phyloP scores from a whole-genome alignment of 2,888 invertebrate genomes.

The Scaptodrosophila latifasciaeformis region DNA sequence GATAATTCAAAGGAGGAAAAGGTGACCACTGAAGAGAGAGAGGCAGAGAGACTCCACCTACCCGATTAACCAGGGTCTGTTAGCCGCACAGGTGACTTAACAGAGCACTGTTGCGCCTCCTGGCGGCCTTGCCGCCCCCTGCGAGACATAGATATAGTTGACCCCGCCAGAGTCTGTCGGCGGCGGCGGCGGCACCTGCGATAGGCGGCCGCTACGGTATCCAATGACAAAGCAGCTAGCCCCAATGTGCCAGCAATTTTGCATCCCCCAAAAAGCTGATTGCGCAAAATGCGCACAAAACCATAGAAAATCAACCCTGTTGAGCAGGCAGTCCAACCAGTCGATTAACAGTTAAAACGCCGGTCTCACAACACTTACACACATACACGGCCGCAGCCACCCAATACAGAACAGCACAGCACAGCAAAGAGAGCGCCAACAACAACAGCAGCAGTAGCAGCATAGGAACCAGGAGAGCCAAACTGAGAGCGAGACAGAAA shows the following conservation, averaged over 20 bases:
- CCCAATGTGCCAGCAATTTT: conserved; percentile 9
- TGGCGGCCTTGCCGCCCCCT: no score
- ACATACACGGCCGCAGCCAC: no score
- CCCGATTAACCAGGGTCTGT: conserved; percentile 9
- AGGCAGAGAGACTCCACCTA: conserved; percentile 54
- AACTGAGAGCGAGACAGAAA: conserved; percentile 27
- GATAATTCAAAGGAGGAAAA: no score
- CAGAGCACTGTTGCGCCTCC: conserved; percentile 36
- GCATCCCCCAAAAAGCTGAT: conserved; percentile 11
- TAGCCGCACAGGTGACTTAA: conserved; percentile 50
- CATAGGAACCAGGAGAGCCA: conserved; percentile 40
- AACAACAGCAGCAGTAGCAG: conserved; percentile 10
- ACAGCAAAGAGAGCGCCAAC: no score
- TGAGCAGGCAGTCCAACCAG: no score
- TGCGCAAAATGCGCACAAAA: conserved; percentile 56
- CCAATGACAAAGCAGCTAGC: conserved; percentile 49
- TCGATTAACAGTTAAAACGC: conserved; percentile 27
- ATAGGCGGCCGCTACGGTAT: conserved; percentile 56
- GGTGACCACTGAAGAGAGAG: no score
- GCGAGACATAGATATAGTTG: no score
- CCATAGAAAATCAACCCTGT: conserved; percentile 9
- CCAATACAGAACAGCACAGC: no score
- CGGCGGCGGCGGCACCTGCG: conserved; percentile 53
- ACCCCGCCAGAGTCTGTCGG: neutral
- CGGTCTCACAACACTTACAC: conserved; percentile 58